Evolutionary conservation across 37 sponge, comb jelly and placozoan genomes (phyloP).

Genomic region (Aphrocallistes beatrix): DNA sequence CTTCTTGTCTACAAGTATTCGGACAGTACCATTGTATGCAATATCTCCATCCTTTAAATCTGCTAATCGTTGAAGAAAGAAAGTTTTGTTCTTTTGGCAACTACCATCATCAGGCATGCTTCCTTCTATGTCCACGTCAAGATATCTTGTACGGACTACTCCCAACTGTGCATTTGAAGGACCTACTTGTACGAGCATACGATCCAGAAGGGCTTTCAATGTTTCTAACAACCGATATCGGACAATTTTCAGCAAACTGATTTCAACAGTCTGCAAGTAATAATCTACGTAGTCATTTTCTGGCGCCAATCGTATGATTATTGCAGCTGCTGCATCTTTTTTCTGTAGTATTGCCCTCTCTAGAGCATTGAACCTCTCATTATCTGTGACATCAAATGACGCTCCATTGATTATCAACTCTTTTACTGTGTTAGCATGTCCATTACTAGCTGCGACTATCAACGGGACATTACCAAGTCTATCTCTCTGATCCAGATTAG

Average conservation of each 20-base stretch:
- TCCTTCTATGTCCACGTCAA: background rate
- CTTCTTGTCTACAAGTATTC: background rate
- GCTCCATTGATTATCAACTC: conserved; percentile 5
- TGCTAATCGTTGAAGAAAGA: background rate
- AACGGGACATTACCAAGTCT: background rate
- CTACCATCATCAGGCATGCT: background rate
- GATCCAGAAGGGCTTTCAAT: background rate
- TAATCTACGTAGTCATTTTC: background rate
- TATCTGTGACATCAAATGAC: background rate
- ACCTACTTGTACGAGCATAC: background rate
- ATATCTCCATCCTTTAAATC: background rate
- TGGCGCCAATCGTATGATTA: background rate
- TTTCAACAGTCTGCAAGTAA: background rate
- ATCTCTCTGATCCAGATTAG: background rate
- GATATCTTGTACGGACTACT: background rate
- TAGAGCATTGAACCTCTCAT: background rate
- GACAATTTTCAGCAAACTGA: background rate
- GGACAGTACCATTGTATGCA: background rate
- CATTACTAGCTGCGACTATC: background rate
- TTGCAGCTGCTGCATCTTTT: background rate
- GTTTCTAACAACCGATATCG: background rate
- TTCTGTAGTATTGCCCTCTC: background rate
- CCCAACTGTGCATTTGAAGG: background rate
- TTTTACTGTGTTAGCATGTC: background rate
- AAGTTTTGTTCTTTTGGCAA: background rate